Percentiles rank a stretch among this genome's conserved stretches.
Evolutionary conservation across 2,797 vertebrate species (phyloP).

Genomic region (Sebastes trivittatus): DNA sequence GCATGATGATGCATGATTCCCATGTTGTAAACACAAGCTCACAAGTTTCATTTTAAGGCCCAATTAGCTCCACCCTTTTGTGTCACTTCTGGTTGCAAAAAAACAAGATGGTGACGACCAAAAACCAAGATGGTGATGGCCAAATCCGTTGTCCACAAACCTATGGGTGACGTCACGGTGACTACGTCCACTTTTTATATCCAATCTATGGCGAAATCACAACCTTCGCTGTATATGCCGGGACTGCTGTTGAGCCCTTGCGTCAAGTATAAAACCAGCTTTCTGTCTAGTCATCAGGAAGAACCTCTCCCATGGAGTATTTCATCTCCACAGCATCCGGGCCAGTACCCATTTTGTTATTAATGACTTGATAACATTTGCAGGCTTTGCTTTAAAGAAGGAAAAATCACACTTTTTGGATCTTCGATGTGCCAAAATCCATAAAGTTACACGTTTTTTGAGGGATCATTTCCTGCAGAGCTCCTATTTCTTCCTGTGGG

Average conservation of each 20-base stretch:
- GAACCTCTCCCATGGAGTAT: constrained; percentile 5
- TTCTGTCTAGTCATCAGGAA: constrained; percentile 2
- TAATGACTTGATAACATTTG: constrained; percentile 38
- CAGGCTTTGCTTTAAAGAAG: constrained; percentile 8
- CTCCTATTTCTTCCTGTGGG: constrained; percentile 40
- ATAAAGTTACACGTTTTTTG: constrained; percentile 14
- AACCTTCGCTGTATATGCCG: background rate
- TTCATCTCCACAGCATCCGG: background rate
- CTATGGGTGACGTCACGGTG: no score
- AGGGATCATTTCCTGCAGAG: constrained; percentile 30
- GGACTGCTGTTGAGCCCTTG: background rate
- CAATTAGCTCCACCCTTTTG: no score
- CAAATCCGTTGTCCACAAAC: no score
- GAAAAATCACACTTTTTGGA: constrained; percentile 13
- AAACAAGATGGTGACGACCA: no score
- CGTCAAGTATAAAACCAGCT: constrained; percentile 3
- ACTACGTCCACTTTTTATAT: no score
- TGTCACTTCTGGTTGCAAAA: no score
- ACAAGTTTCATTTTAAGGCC: no score
- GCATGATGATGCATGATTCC: background rate
- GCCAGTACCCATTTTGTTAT: background rate
- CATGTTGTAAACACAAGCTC: no score
- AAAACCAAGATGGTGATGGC: no score
- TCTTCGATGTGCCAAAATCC: constrained; percentile 14
- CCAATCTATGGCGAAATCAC: background rate